Evolutionary conservation across 2,113 vertebrate species (phyloP), one percentile per base, ranked within the genome.

Genomic region (Drymodes brunneopygia): DNA sequence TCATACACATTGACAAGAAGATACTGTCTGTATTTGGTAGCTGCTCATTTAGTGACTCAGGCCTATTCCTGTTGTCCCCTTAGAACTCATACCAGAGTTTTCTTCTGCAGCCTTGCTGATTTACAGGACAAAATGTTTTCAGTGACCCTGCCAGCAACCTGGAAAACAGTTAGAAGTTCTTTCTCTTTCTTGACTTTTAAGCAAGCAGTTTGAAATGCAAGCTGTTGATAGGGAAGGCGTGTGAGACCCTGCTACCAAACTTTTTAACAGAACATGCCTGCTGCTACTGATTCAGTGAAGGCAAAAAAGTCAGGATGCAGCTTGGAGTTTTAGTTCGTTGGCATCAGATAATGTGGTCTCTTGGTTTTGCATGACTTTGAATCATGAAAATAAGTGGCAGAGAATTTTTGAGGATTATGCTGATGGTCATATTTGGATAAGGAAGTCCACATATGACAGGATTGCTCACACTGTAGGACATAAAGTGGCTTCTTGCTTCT

Each of bases 11-110:
- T 93, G 88, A 94, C 82, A 94, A 73, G 80, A 90, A 94, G 90
- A 64, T 91, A 66, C 19, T 94, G 89, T 92, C 80, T 95, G 64
- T 84, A 50, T 96, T 85, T 88, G 80, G 93, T 87, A 95, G 93
- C 87, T 97, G 81, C 93, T 97, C 79, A 61, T 91, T 94, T 89
- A 82, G 94, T 96, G 90, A 95, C 94, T 94, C 82, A 86, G 74
- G 51, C 88, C 74, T 87, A 64, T 91, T 95, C 73, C 83, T 94
- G 53, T 83, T 92, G 73, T 84, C 73, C 86, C 92, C 64, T 48
- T 0, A 3, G 66, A 81, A 62, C 74, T 94, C 42, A 4, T 65
- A 86, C 64, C 74, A 81, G 45, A 21, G 65, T 77, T 91, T 90
- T 73, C 57, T 81, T 90, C 53, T 60, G 53, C 70, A 57, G 64